phyloP scores from a whole-genome alignment of 2,113 vertebrate species.

The Arvicanthis niloticus region DNA sequence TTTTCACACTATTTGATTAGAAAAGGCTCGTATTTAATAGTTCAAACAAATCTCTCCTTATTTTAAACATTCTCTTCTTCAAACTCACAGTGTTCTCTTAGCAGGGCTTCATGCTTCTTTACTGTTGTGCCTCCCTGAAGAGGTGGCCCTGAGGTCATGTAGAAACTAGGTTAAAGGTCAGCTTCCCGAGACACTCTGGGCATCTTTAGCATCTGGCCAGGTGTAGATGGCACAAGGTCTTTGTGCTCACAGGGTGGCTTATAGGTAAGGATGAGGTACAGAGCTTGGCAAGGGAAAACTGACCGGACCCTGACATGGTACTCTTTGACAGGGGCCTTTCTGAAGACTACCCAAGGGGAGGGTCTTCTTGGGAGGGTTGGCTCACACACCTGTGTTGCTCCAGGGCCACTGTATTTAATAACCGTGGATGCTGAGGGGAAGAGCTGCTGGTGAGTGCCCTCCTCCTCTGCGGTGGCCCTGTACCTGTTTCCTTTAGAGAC shows the following conservation, averaged over 20 bases:
- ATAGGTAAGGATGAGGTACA: constrained; percentile 85
- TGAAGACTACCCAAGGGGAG: background rate
- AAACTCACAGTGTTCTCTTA: background rate
- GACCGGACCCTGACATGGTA: background rate
- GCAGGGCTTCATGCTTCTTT: background rate
- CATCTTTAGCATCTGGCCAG: background rate
- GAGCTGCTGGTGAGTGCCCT: constrained; percentile 88
- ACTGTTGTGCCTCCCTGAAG: background rate
- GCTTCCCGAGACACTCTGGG: background rate
- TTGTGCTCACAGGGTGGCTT: constrained; percentile 83
- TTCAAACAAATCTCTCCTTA: background rate
- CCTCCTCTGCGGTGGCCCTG: background rate
- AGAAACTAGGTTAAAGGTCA: background rate
- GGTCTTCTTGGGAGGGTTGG: background rate
- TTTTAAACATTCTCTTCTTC: background rate
- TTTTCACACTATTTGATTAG: background rate
- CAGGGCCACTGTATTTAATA: constrained; percentile 92
- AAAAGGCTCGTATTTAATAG: background rate
- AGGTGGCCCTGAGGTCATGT: background rate
- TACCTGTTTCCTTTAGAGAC: background rate
- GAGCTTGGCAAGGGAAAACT: background rate
- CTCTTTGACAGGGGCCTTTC: background rate
- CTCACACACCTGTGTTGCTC: constrained; percentile 20
- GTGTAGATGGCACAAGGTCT: background rate
- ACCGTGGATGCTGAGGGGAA: constrained; percentile 89